Evolutionary conservation across 2,888 invertebrate genomes (phyloP).

Genomic region (Zonitis immaculata): DNA sequence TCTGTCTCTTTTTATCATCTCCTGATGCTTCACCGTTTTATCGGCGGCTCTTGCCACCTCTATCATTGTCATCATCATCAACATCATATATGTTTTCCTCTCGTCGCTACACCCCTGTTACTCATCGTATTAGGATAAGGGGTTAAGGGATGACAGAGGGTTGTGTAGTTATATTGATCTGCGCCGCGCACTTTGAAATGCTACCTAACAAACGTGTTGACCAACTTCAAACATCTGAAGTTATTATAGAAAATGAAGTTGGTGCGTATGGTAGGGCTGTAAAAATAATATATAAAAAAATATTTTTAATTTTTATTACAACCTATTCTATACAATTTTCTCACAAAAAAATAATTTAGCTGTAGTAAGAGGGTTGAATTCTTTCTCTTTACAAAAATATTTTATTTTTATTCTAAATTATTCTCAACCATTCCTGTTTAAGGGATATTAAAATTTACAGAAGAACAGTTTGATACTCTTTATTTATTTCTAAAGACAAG

Average conservation of each 20-base stretch:
- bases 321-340: too few relatives aligned
- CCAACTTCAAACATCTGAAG: slow-evolving; percentile 28
- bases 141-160: slow-evolving; percentile 25
- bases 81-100: slow-evolving; percentile 1
- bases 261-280: background rate
- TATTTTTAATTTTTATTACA: background rate
- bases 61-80: slow-evolving; percentile 5
- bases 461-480: background rate
- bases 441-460: background rate
- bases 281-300: background rate
- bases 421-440: background rate
- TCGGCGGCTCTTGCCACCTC: slow-evolving; percentile 6
- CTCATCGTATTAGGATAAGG: slow-evolving; percentile 19
- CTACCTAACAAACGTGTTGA: slow-evolving; percentile 23
- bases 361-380: background rate
- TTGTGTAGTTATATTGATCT: slow-evolving; percentile 36
- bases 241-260: slow-evolving; percentile 25
- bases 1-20: slow-evolving; percentile 18
- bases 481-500: background rate
- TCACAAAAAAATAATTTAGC: background rate
- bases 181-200: slow-evolving; percentile 32
- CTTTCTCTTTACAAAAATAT: background rate
- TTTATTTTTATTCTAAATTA: too few relatives aligned
- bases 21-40: slow-evolving; percentile 12
- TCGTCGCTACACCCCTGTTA: slow-evolving; percentile 12